Evolutionary conservation across 2,113 vertebrate species (phyloP).

Genomic region (Phylloscopus trochilus): DNA sequence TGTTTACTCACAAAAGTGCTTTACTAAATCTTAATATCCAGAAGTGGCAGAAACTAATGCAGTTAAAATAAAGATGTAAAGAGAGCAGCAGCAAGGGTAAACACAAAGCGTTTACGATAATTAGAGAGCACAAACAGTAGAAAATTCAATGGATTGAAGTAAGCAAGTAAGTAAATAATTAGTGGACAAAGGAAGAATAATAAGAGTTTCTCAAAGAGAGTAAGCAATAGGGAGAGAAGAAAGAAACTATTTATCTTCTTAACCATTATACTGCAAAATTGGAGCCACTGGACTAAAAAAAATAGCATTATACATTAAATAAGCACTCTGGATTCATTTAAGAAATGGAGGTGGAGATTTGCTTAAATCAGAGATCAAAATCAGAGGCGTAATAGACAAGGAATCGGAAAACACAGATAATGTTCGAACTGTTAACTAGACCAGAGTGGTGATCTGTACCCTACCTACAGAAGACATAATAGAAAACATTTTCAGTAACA

Average conservation of each 20-base stretch:
- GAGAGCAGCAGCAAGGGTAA: background rate
- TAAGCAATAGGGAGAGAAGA: background rate
- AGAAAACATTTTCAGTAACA: background rate
- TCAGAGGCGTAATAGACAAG: background rate
- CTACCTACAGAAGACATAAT: background rate
- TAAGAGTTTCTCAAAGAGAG: background rate
- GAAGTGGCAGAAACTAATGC: background rate
- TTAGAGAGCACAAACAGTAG: background rate
- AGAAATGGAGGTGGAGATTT: background rate
- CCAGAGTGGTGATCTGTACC: background rate
- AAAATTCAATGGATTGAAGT: slow-evolving; percentile 7
- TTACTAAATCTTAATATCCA: slow-evolving; percentile 38
- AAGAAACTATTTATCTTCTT: slow-evolving; percentile 14
- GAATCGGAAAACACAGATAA: background rate
- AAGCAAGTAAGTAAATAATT: slow-evolving; percentile 13
- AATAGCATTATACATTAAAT: background rate
- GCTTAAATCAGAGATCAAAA: slow-evolving; percentile 22
- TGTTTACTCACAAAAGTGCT: background rate
- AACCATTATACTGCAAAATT: background rate
- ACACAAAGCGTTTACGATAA: background rate
- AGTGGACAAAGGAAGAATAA: background rate
- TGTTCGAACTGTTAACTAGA: background rate
- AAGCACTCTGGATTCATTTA: background rate
- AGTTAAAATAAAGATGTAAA: slow-evolving; percentile 15
- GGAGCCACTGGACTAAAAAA: background rate